A percentile compares a stretch with the other conserved stretches of the same genome.
Evolutionary conservation across 64 coral and sea anemone species (phyloP).

Genomic region (Porites australiensis): DNA sequence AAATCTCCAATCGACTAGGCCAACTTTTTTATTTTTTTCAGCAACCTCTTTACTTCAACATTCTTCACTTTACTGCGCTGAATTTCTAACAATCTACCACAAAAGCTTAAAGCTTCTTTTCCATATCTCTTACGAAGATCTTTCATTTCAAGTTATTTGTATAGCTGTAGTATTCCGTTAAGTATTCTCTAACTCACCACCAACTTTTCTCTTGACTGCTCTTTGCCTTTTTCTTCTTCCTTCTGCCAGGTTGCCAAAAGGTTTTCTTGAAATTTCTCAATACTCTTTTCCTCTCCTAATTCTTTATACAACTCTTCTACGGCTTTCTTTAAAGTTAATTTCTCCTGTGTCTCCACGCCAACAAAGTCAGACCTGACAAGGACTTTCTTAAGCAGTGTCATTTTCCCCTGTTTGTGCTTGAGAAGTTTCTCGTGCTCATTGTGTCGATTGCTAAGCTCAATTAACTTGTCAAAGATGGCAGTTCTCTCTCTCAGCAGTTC

Average conservation of each 20-base stretch:
- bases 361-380: neutral
- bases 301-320: constrained; percentile 1
- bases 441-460: neutral
- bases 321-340: neutral
- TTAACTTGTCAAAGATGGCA: neutral
- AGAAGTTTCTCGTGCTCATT: neutral
- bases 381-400: neutral
- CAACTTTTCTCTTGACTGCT: neutral
- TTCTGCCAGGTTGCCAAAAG: neutral
- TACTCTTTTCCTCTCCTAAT: neutral
- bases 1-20: neutral
- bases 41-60: no score
- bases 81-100: neutral
- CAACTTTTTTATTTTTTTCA: no score
- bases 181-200: neutral
- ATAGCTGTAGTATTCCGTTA: neutral
- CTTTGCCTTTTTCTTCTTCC: neutral
- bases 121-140: neutral
- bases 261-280: neutral
- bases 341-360: neutral
- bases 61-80: no score
- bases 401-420: neutral
- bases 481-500: neutral
- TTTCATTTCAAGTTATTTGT: neutral
- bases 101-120: no score